Evolutionary conservation across 2,888 invertebrate genomes (phyloP), one percentile per base, ranked within the genome.

Genomic region (Cephonodes hylas): DNA sequence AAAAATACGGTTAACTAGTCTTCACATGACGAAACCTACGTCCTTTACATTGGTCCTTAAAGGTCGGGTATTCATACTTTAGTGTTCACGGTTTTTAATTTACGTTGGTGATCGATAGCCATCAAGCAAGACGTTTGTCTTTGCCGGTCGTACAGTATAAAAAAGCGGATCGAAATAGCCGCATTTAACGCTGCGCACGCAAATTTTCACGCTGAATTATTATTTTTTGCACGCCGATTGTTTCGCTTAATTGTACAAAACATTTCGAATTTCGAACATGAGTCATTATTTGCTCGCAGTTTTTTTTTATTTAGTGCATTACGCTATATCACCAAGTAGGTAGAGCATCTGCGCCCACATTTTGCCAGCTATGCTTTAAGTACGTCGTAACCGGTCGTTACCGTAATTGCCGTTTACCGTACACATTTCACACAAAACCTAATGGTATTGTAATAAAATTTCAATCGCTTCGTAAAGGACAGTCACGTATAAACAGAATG

Each of bases 191-290:
- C 27, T 18, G 31, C 27, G 31, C 31, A 53, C 53, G 53, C 53
- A 27, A 53, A 53, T 53, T 53, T 18, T 10, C 53, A 53, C 31
- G 53, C 15, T 53, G 27, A 31, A 53, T 53, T 18, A 27, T 27
- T 31, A 53, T 31, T 53, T 53, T n/a, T 53, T 53, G 53, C 31
- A 53, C 31, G 31, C 27, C 53, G 10, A 53, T 53, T 53, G 53
- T 53, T 18, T 53, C 31, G 18, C 53, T 53, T 53, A 53, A 53
- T 31, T 53, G 3, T 53, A 20, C 31, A 53, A 53, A 53, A 53
- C 18, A 31, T 18, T 18, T 18, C 53, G 6, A 27, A 4, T 53
- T 31, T 18, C 8, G 15, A 31, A 8, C 15, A 48, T 53, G 53
- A 53, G 31, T 53, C 53, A 53, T 31, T 27, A 18, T 18, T 15